Base-by-base conservation (phyloP, 2,888 invertebrate genomes). In the Mesochorus sp. region DNA sequence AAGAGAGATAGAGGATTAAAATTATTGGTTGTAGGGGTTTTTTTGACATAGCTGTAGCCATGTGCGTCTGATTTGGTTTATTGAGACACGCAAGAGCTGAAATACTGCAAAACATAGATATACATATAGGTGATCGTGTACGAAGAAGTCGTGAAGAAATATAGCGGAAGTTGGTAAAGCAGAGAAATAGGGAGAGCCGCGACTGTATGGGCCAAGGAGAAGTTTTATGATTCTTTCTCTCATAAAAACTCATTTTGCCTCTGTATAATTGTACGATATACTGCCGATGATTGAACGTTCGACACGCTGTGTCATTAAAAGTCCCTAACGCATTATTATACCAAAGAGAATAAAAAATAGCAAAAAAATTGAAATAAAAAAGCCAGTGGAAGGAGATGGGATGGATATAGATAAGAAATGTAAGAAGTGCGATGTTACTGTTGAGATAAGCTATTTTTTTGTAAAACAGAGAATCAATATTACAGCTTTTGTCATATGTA, bases 181-280 rank as follows among this genome's bases (percentile, higher is more conserved):
- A 14, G 8, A 26, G 62, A 17, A 24, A 12, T 28, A 31, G 44
- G 1, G 42, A 37, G 26, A 26, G 42, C 8, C n/a, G 6, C 4
- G 37, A 44, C 21, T n/a, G 12, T 59, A 59, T 49, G 49, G 34
- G 42, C 44, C 55, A 31, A 44, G 24, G 53, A 57, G 28, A 53
- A 67, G 55, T 68, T 68, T 68, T 57, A 68, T 57, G 68, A 68
- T 42, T 57, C 34, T 68, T 68, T 44, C 47, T 17, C n/a, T 44
- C 12, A 42, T 44, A 31, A 44, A 57, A 68, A 68, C 68, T 44
- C 34, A 31, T 34, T 31, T 31, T 31, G n/a, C 42, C 12, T 28
- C 14, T 28, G 28, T 39, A 28, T 55, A 37, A 67, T 44, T n/a
- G 42, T 39, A 53, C 44, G 61, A 61, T 68, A 47, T 24, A 39